Evolutionary conservation across 2,113 vertebrate genomes (phyloP).

Genomic region (Capreolus pygargus): DNA sequence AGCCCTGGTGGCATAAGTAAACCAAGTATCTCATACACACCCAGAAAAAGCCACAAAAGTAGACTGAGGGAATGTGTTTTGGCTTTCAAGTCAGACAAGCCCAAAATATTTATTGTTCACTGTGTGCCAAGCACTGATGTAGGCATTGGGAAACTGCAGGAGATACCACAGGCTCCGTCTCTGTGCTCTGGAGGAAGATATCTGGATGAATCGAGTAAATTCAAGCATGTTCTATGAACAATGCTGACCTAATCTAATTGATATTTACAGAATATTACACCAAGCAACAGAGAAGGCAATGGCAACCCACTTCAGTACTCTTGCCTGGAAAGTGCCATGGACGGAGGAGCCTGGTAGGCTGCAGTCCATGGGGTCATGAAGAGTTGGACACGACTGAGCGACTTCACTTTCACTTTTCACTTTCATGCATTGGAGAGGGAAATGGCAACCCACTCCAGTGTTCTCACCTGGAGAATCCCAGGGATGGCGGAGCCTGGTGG

Average conservation of each 20-base stretch:
- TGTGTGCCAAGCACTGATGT: not conserved
- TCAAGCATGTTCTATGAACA: not conserved
- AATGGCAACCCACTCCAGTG: too few relatives aligned
- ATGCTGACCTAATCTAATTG: not conserved
- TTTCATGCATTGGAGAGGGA: too few relatives aligned
- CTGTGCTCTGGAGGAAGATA: not conserved
- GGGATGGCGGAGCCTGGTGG: too few relatives aligned
- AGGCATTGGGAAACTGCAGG: not conserved
- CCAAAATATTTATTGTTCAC: not conserved
- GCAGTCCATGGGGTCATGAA: too few relatives aligned
- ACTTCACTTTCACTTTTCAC: too few relatives aligned
- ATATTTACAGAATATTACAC: not conserved
- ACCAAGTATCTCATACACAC: not conserved
- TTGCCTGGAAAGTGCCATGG: too few relatives aligned
- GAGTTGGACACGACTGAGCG: too few relatives aligned
- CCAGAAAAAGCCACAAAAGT: not conserved
- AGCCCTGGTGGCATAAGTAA: not conserved
- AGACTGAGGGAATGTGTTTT: not conserved
- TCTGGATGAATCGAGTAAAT: not conserved
- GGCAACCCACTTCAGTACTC: too few relatives aligned
- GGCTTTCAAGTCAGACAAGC: not conserved
- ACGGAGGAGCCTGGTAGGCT: too few relatives aligned
- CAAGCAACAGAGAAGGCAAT: not conserved
- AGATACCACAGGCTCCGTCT: not conserved
- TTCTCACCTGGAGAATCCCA: too few relatives aligned